Evolutionary conservation across 1,140 invertebrate genomes (phyloP), one percentile per base, ranked within the genome.

Genomic region (Phymorhynchus buccinoides): DNA sequence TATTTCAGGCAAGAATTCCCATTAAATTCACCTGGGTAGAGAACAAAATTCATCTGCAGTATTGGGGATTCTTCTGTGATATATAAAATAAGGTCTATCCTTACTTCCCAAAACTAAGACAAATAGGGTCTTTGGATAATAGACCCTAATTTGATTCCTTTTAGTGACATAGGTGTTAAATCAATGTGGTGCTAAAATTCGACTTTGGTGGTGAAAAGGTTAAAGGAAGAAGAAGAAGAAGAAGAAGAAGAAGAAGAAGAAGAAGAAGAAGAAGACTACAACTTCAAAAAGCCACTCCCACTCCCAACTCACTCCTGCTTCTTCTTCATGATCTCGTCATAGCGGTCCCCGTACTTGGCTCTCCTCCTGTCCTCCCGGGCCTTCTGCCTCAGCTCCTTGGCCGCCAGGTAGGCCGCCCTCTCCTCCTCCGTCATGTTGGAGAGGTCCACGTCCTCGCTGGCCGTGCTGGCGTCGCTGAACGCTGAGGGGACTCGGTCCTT

Each of bases 361-460:
- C 85, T 68, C 71, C 87, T 84, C 66, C 86, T 85, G 78, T 86
- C 81, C 87, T 91, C 89, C 42, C 89, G 86, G 22, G 88, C 85
- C 44, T 78, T 84, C 30, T 85, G n/a, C 42, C 89, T 48, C 32
- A 86, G 83, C 32, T 87, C 88, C 56, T 87, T 86, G 35, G 86
- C 88, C 22, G 83, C 87, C 22, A 89, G 83, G 81, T 91, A 90
- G 56, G 87, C 84, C 81, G 87, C 73, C 71, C 86, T 89, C 86
- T 92, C 91, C 80, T 90, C 90, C 78, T 89, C 89, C 32, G 90
- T 92, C 91, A 91, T 91, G 18, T 88, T 88, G 4, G 86, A 85
- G 75, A 92, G 75, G 66, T 88, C 87, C 16, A 87, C 87, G 41
- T 87, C 88, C 6, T 90, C 89, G 22, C 89, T 85, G 22, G 87